Percentiles rank a stretch among this genome's conserved stretches.
phyloP scores from a whole-genome alignment of 2,888 invertebrate genomes.

The Metopia argyrocephala region DNA sequence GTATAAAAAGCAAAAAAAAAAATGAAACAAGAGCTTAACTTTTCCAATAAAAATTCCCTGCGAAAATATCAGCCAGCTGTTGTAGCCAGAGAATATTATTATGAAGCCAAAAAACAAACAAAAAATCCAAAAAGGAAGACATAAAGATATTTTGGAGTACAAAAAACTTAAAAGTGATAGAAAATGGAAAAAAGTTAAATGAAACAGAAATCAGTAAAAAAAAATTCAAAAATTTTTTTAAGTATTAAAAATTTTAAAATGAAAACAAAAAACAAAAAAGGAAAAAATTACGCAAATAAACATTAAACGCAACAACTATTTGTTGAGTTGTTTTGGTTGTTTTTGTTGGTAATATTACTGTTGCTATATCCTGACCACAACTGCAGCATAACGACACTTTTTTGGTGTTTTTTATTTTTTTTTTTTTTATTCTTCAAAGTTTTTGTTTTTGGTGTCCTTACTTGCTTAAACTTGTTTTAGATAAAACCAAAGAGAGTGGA shows the following conservation, averaged over 20 bases:
- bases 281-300: conserved; percentile 38
- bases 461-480: conserved; percentile 36
- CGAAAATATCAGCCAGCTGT: conserved; percentile 40
- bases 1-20: conserved; percentile 66
- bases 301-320: conserved; percentile 60
- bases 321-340: conserved; percentile 20
- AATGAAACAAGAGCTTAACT: conserved; percentile 73
- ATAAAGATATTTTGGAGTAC: neutral
- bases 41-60: conserved; percentile 75
- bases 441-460: conserved; percentile 3
- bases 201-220: conserved; percentile 32
- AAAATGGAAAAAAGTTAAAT: conserved; percentile 24
- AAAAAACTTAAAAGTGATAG: neutral
- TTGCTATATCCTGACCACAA: conserved; percentile 68
- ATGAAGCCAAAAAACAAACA: conserved; percentile 39
- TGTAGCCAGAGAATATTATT: conserved; percentile 23
- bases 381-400: conserved; percentile 62
- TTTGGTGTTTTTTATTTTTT: neutral
- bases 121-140: neutral
- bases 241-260: conserved; percentile 34
- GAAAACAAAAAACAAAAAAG: conserved; percentile 10
- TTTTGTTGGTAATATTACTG: conserved; percentile 20
- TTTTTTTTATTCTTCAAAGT: neutral
- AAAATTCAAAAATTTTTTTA: conserved; percentile 42
- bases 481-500: neutral